Percentiles rank a stretch among this genome's conserved stretches.
Conservation (phyloP, 2,797 vertebrate genomes). For the Poeciliopsis gracilis region DNA sequence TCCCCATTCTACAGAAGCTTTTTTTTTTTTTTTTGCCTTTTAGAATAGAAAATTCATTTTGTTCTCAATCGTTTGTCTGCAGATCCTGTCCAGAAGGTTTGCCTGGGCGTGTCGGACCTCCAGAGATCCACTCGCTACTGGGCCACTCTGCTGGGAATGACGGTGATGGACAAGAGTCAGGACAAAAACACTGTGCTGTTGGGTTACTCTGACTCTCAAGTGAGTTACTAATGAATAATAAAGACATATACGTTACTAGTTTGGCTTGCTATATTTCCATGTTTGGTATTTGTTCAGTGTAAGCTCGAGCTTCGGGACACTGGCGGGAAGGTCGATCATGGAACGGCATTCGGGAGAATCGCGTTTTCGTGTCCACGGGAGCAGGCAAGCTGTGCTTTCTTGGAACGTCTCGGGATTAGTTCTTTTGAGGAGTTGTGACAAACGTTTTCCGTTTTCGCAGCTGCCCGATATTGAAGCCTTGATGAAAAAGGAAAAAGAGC, state of each 20-base stretch:
- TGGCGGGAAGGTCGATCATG: constrained; percentile 84
- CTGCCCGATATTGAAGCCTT: constrained; percentile 86
- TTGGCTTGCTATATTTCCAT: not conserved
- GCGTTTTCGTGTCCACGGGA: constrained; percentile 93
- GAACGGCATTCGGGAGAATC: constrained; percentile 92
- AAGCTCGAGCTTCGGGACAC: constrained; percentile 88
- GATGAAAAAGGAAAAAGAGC: constrained; percentile 91
- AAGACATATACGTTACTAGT: not conserved
- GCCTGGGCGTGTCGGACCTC: constrained; percentile 90
- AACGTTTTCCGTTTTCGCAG: constrained; percentile 65
- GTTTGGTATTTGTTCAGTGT: constrained; percentile 80
- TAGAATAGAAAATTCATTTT: not conserved
- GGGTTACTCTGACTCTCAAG: constrained; percentile 90
- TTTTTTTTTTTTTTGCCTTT: not conserved
- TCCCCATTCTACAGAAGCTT: not conserved
- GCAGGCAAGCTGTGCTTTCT: constrained; percentile 80
- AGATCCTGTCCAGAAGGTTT: constrained; percentile 95
- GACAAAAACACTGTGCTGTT: constrained; percentile 85
- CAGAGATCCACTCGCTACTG: constrained; percentile 89
- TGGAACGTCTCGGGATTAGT: not conserved
- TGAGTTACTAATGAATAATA: constrained; percentile 53
- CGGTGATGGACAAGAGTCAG: constrained; percentile 86
- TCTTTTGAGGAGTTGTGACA: not conserved
- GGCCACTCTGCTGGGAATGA: constrained; percentile 90
- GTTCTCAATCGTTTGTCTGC: constrained; percentile 7